A percentile compares a stretch with the other conserved stretches of the same genome.
Evolutionary conservation across 2,113 vertebrate species (phyloP).

Genomic region (Uria aalge): DNA sequence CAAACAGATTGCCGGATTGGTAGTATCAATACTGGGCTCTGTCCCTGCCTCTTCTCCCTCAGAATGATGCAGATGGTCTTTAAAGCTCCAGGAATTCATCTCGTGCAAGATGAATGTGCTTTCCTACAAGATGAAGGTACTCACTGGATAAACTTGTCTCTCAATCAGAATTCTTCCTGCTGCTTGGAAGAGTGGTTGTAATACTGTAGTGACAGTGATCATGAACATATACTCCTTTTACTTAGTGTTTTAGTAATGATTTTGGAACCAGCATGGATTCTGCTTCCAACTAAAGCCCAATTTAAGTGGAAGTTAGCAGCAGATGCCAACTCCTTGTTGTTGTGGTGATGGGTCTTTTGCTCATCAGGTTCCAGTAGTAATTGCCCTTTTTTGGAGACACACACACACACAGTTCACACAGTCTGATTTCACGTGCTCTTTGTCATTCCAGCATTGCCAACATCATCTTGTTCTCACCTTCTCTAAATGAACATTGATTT

Average conservation of each 20-base stretch:
- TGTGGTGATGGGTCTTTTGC: not conserved
- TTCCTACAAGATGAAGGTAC: not conserved
- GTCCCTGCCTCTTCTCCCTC: not conserved
- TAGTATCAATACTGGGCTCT: not conserved
- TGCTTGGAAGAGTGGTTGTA: not conserved
- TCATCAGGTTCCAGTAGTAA: not conserved
- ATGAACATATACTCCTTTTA: not conserved
- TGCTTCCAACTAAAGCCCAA: not conserved
- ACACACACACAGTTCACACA: accelerated
- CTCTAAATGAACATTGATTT: not conserved
- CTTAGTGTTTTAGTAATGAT: not conserved
- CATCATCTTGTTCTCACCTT: not conserved
- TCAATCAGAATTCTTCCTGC: not conserved
- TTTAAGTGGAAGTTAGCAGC: not conserved
- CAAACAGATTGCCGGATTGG: not conserved
- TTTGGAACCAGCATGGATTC: not conserved
- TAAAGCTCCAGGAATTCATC: not conserved
- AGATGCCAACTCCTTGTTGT: not conserved
- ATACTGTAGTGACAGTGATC: not conserved
- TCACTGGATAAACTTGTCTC: not conserved
- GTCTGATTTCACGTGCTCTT: not conserved
- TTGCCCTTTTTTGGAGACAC: not conserved
- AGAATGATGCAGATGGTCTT: not conserved
- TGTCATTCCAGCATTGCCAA: not conserved
- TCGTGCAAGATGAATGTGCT: not conserved